Percentiles rank a stretch among this genome's conserved stretches.
Evolutionary conservation across 2,113 vertebrate genomes (phyloP).

Genomic region (Daphoenositta chrysoptera): DNA sequence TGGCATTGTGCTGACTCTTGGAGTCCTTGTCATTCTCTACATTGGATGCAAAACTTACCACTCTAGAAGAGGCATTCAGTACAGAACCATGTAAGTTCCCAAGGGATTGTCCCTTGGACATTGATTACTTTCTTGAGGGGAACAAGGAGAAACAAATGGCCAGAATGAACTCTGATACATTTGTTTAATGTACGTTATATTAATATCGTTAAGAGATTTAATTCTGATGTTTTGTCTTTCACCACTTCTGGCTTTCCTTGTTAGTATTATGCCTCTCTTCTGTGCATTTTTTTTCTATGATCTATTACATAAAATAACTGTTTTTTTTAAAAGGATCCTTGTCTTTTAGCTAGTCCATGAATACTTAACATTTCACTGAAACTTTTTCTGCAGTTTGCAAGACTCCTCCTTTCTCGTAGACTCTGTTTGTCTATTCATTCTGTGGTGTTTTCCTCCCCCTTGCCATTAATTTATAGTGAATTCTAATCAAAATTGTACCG

Average conservation of each 20-base stretch:
- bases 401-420: not conserved
- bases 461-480: not conserved
- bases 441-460: not conserved
- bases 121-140: not conserved
- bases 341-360: not conserved
- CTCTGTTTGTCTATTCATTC: not conserved
- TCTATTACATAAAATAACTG: not conserved
- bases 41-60: conserved; percentile 76
- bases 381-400: not conserved
- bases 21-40: conserved; percentile 69
- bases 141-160: not conserved
- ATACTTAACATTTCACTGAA: not conserved
- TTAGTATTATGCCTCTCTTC: not conserved
- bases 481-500: not conserved
- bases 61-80: conserved; percentile 76
- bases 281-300: not conserved
- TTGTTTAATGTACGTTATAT: not conserved
- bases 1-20: conserved; percentile 76
- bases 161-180: not conserved
- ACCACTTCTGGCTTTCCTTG: not conserved
- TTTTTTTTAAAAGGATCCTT: not conserved
- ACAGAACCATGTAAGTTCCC: conserved; percentile 79
- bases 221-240: not conserved
- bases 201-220: not conserved
- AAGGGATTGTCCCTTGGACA: not conserved